Evolutionary conservation across 2,888 invertebrate species (phyloP).

Genomic region (Oxytorus armatus): DNA sequence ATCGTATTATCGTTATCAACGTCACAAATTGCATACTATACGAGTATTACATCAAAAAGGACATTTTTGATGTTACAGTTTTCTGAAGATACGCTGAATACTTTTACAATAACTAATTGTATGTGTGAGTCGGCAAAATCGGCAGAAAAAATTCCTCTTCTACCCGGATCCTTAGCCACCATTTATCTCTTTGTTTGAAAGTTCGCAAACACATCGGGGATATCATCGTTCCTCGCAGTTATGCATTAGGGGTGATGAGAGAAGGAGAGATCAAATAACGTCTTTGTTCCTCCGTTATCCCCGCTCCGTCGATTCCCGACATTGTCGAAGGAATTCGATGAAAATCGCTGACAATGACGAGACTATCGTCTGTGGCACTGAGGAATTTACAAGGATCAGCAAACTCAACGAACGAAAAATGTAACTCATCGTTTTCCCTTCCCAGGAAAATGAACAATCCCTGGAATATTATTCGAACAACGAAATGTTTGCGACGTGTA

Average conservation of each 20-base stretch:
- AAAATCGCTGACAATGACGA: slow-evolving; percentile 53
- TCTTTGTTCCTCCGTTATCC: too few relatives aligned
- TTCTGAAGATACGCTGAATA: background rate
- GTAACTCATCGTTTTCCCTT: slow-evolving; percentile 18
- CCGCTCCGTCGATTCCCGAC: too few relatives aligned
- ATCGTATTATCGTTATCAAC: too few relatives aligned
- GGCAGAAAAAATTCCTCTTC: slow-evolving; percentile 9
- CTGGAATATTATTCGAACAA: slow-evolving; percentile 19
- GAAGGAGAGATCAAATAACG: slow-evolving; percentile 53
- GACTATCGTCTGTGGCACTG: slow-evolving; percentile 38
- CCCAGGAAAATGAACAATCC: slow-evolving; percentile 8
- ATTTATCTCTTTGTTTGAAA: slow-evolving; percentile 5
- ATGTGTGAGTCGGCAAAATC: background rate
- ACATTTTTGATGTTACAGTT: background rate
- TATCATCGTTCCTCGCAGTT: slow-evolving; percentile 2
- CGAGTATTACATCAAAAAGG: too few relatives aligned
- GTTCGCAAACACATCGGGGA: background rate
- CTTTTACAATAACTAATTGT: background rate
- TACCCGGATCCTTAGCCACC: background rate
- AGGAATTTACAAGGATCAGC: slow-evolving; percentile 44
- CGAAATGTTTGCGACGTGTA: too few relatives aligned
- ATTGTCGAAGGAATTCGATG: slow-evolving; percentile 42
- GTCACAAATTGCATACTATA: too few relatives aligned
- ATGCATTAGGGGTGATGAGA: background rate
- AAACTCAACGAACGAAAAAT: slow-evolving; percentile 25